Base-by-base conservation (phyloP, 64 coral and sea anemone species). In the Actinia equina region DNA sequence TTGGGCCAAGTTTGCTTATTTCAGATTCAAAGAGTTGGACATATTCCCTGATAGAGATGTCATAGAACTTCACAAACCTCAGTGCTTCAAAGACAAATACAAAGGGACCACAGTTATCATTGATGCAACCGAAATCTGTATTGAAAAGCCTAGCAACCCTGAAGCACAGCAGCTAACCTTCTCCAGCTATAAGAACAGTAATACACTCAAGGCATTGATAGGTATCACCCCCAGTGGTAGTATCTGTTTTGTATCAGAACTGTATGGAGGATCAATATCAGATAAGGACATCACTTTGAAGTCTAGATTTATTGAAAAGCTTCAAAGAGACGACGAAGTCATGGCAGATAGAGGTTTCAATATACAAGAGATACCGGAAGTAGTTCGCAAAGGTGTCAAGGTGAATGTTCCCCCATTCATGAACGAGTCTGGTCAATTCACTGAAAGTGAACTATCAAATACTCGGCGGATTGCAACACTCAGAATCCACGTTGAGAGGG, bases 131-230 rank as follows among this genome's bases (percentile, higher is more conserved):
- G 85, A 86, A 45, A 12, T 86, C 18, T 69, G 44, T 79, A 81
- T 89, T 44, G 62, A 89, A 30, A 82, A 64, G 58, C 88, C 88
- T 7, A 89, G 49, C 58, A 89, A 89, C 19, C 88, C 88, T 80
- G 88, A 82, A 77, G 85, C 90, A 54, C 86, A 87, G 64, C 89
- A 91, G 57, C 26, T 88, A 44, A 92, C 90, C 19, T 92, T 92
- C 45, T 92, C 90, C 22, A 67, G 85, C 52, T 84, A 87, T 79
- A 92, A 87, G 62, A 92, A 92, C 60, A 87, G 79, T 49, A 92
- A 92, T 74, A 92, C 90, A 44, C 77, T 87, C 30, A 92, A 87
- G 86, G 90, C 78, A 16, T 87, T 92, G 77, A 41, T 85, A 20
- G 83, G 49, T 14, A 52, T 92, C 84, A 77, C 80, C 41, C 85